Base-by-base conservation (phyloP, 2,888 invertebrate species). In the Spisula subtruncata region DNA sequence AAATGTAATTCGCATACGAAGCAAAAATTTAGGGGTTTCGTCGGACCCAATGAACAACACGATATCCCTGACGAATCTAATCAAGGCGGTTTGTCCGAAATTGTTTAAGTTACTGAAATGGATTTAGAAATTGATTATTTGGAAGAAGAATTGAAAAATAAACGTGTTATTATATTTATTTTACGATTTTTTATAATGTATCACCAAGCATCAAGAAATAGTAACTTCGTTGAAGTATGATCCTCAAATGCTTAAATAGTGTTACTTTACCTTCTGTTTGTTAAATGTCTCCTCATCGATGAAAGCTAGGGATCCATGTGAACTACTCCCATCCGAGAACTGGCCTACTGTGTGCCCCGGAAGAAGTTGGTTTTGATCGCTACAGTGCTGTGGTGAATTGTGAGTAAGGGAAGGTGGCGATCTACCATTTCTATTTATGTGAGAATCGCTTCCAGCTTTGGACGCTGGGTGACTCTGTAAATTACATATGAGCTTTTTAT, bases 331-430 rank as follows among this genome's bases (percentile, higher is more conserved):
- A 54, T 92, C 89, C 14, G 90, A 89, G 41, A 81, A 41, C 60
- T 87, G 86, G 48, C 56, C 32, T 41, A 81, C 81, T 54, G 87
- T 84, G 54, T 80, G 86, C 35, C 80, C 82, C 82, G 90, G 89
- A 86, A 92, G 89, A 85, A 92, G 85, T 51, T 90, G 92, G 54
- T 90, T 92, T 81, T 90, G 90, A 48, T 92, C 92, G 81, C 83
- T 81, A 71, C 75, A 84, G 88, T 90, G 89, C 88, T 86, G 80
- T 35, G 90, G 88, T 88, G 92, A 87, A 82, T 87, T 88, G 82
- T 92, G 90, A 66, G 92, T 79, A 51, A 83, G 85, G 25, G 79
- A 75, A 54, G 79, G 80, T 56, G 85, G 86, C 83, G 88, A 86
- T 88, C 56, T 87, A 71, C 88, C 88, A 81, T 88, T 83, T 66